phyloP scores from a whole-genome alignment of 2,888 invertebrate genomes.

The Meandrusa payeni region DNA sequence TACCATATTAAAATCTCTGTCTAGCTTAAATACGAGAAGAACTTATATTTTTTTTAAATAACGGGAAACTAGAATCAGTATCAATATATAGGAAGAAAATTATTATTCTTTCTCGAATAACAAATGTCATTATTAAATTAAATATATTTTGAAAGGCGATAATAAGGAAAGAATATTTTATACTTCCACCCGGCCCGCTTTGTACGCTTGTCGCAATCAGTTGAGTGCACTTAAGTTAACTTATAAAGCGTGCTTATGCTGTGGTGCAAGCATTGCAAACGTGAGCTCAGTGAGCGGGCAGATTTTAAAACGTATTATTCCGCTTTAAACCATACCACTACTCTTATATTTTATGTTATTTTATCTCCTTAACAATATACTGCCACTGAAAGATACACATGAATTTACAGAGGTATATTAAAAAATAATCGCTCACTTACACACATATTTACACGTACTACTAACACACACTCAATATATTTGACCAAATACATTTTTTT shows the following conservation, averaged over 20 bases:
- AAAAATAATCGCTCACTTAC: too few species aligned
- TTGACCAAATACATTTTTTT: too few species aligned
- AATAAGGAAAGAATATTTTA: conserved; percentile 1
- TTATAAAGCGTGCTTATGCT: conserved; percentile 11
- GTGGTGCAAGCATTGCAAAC: conserved; percentile 1
- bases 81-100: not conserved
- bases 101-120: too few species aligned
- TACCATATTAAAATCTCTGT: too few species aligned
- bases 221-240: conserved; percentile 19
- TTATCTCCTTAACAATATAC: conserved; percentile 3
- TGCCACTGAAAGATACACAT: too few species aligned
- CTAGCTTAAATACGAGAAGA: too few species aligned
- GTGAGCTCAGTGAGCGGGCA: conserved; percentile 3
- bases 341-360: not conserved
- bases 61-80: not conserved
- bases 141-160: conserved; percentile 1
- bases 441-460: too few species aligned
- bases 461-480: too few species aligned
- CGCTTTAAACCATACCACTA: too few species aligned
- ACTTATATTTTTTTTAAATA: not conserved
- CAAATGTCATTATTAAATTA: not conserved
- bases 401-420: too few species aligned
- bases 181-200: not conserved
- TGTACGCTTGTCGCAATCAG: conserved; percentile 16
- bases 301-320: conserved; percentile 1